Percentiles rank a stretch among this genome's conserved stretches.
Evolutionary conservation across 2,888 invertebrate genomes (phyloP).

Genomic region (Tupiocoris notatus): DNA sequence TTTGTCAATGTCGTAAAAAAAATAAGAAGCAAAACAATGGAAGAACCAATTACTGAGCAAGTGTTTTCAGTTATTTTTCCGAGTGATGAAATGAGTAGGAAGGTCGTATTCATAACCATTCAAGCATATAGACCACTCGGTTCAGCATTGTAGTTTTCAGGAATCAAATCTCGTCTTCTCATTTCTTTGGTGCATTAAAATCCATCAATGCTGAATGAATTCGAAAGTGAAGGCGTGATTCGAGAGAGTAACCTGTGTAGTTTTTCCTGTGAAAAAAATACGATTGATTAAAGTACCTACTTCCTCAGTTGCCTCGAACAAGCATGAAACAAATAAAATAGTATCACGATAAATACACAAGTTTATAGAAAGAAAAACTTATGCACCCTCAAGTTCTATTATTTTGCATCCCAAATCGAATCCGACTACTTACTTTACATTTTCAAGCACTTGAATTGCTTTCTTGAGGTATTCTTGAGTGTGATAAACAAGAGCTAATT

Average conservation of each 20-base stretch:
- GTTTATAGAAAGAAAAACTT: background rate
- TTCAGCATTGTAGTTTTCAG: no score
- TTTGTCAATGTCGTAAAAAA: background rate
- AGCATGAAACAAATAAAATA: background rate
- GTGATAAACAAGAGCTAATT: constrained; percentile 77
- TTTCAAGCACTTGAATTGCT: constrained; percentile 71
- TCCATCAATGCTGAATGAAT: constrained; percentile 68
- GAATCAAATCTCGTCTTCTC: background rate
- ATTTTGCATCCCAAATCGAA: background rate
- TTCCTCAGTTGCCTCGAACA: no score
- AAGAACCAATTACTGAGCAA: background rate
- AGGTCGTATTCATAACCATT: no score
- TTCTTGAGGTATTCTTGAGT: constrained; percentile 66
- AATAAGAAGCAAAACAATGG: background rate
- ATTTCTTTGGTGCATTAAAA: constrained; percentile 41
- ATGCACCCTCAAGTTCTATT: background rate
- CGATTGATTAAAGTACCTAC: no score
- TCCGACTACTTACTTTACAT: constrained; percentile 68
- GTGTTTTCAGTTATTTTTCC: no score
- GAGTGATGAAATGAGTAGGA: no score
- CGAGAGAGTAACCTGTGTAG: constrained; percentile 81
- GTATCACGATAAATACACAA: background rate
- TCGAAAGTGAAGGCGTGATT: constrained; percentile 85
- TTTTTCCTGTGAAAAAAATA: constrained; percentile 69
- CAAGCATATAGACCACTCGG: no score